Evolutionary conservation across 2,797 vertebrate genomes (phyloP), one percentile per base, ranked within the genome.

Genomic region (Myiotriccus ornatus): DNA sequence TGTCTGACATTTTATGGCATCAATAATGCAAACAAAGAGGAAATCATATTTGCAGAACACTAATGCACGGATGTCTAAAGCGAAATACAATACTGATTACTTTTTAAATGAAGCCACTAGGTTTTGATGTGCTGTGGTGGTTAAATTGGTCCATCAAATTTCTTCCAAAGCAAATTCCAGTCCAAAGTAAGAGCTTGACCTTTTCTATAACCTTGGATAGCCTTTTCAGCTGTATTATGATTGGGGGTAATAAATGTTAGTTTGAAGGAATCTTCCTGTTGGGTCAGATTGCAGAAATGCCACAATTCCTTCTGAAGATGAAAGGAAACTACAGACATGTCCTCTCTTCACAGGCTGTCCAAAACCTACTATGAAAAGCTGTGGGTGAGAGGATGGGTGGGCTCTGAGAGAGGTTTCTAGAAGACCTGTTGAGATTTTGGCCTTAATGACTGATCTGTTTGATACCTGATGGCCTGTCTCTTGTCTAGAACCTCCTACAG

Each of bases 1-100:
- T 94, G 83, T 94, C 95, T 97, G 93, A 96, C 95, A 95, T 97
- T 97, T 97, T 95, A 95, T 92, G 95, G 96, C 97, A 97, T 96
- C 94, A 97, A 96, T 97, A 97, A 97, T 95, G 84, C 90, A 95
- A 97, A 93, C 95, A 96, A 94, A 93, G 86, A 90, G 87, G 91
- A 94, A 95, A 94, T 91, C 73, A 94, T 94, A 97, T 96, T 95
- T 97, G 75, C 90, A 80, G 94, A 94, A 88, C 63, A 93, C 93
- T 96, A 94, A 96, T 94, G 92, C 95, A 93, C 84, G 93, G 95
- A 96, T 91, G 89, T 96, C 94, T 91, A 96, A 95, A 94, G 91
- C 22, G 95, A 96, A 97, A 96, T 84, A 93, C 84, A 96, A 93
- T 90, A 84, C 90, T 94, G 93, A 96, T 96, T 95, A 96, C 90